Evolutionary conservation across 2,113 vertebrate genomes (phyloP).

Genomic region (Astur gentilis): DNA sequence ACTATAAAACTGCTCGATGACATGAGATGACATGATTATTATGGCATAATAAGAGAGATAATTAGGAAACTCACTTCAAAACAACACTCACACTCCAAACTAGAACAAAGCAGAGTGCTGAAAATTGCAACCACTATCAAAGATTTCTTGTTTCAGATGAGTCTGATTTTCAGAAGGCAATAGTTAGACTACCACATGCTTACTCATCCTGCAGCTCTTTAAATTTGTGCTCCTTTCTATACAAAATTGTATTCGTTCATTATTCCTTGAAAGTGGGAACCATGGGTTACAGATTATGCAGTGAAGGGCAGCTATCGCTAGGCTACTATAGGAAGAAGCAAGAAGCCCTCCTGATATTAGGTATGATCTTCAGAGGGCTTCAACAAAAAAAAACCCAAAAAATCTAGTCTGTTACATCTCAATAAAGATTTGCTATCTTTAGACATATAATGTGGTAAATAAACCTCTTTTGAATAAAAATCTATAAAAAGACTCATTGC

Average conservation of each 20-base stretch:
- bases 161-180: neutral
- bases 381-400: neutral
- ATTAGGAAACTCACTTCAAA: neutral
- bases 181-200: neutral
- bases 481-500: neutral
- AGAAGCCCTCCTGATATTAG: neutral
- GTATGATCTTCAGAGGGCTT: neutral
- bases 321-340: neutral
- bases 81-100: neutral
- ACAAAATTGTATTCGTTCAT: neutral
- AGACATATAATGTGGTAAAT: neutral
- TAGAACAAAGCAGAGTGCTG: neutral
- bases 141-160: neutral
- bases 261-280: neutral
- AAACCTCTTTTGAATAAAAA: neutral
- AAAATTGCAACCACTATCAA: neutral
- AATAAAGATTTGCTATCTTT: neutral
- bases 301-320: neutral
- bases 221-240: neutral
- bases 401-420: neutral
- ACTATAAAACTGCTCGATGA: neutral
- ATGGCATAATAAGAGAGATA: rapidly evolving
- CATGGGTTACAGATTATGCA: neutral
- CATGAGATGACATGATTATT: neutral
- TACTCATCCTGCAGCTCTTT: neutral